Base-by-base conservation (phyloP, 2,888 invertebrate species). In the Meiosimyza decipiens region DNA sequence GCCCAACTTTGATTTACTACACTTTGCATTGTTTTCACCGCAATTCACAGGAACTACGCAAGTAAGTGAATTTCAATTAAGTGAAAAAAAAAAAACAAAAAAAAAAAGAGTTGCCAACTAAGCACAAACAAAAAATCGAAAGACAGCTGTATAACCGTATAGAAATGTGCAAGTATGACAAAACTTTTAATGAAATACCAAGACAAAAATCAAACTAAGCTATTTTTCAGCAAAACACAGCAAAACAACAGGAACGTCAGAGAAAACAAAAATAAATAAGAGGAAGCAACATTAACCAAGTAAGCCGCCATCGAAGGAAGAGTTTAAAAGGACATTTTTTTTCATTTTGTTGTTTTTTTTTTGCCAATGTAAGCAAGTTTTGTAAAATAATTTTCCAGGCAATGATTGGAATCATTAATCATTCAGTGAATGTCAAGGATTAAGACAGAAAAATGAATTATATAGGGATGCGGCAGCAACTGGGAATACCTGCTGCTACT, bases 351-450 rank as follows among this genome's bases (percentile, higher is more conserved):
- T 40, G 6, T 40, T 40, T 5, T 40, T 40, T 40, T 40, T 54
- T 52, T 54, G 70, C 40, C 70, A 62, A 54, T 47, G 63, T 52
- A 70, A 70, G 70, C 70, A 63, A 54, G 40, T 40, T 70, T 70
- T 63, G 70, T 63, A 70, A 70, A 40, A 70, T 62, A 70, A 70
- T 70, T 70, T 70, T 28, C 49, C 51, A 54, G 65, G 6, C 65
- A 77, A 74, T 76, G 73, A 74, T 76, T 67, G 67, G 9, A 60
- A 73, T 74, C 76, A 77, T 77, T 77, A 77, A 77, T 77, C 76
- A 76, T 76, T 75, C 72, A 74, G 73, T 6, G 40, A 40, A 40
- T 75, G 76, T 75, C 76, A 76, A 73, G 74, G 71, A 75, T 76
- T 72, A 59, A 57, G 51, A 63, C 70, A 52, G 57, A 51, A 63